Percentiles rank a stretch among this genome's conserved stretches.
These are phyloP conservation scores for Wasmannia auropunctata DNA, from an alignment of 1,140 invertebrate species.

Conservation along the genomic window DNA sequence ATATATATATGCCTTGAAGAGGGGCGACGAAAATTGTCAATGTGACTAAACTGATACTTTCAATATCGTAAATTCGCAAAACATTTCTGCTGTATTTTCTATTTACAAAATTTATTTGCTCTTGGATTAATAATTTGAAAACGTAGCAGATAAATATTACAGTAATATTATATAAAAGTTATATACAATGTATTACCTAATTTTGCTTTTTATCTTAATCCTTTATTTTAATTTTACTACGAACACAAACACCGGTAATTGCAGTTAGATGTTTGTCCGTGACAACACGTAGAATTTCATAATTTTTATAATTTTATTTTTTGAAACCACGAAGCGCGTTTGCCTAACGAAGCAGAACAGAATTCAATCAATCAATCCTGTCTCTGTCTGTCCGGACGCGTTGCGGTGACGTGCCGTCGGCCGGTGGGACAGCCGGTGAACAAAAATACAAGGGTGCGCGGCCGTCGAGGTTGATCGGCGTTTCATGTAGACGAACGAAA, in stretches of 20 bases:
- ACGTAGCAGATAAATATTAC: background rate
- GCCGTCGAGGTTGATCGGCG: conserved; percentile 5
- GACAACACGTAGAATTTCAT: background rate
- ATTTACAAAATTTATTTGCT: no score
- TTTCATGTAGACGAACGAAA: conserved; percentile 21
- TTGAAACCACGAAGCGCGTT: background rate
- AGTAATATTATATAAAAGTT: background rate
- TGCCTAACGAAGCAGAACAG: conserved; percentile 9
- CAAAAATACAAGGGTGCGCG: conserved; percentile 34
- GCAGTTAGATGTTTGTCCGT: background rate
- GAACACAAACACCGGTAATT: background rate
- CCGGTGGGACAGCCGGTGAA: conserved; percentile 2
- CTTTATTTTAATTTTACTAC: background rate
- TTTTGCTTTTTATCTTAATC: background rate
- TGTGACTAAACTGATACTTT: background rate
- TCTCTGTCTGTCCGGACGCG: conserved; percentile 25
- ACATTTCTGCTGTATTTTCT: background rate
- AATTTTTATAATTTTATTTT: conserved; percentile 18
- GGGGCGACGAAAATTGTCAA: background rate
- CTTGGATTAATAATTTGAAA: background rate
- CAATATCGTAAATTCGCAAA: background rate
- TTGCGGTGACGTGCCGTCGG: conserved; percentile 19
- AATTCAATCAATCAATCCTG: conserved; percentile 47
- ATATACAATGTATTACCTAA: background rate
- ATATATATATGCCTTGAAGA: no score